These are phyloP conservation scores for Triplophysa rosa DNA, from an alignment of 2,113 vertebrate genomes.

Conservation along the genomic window DNA sequence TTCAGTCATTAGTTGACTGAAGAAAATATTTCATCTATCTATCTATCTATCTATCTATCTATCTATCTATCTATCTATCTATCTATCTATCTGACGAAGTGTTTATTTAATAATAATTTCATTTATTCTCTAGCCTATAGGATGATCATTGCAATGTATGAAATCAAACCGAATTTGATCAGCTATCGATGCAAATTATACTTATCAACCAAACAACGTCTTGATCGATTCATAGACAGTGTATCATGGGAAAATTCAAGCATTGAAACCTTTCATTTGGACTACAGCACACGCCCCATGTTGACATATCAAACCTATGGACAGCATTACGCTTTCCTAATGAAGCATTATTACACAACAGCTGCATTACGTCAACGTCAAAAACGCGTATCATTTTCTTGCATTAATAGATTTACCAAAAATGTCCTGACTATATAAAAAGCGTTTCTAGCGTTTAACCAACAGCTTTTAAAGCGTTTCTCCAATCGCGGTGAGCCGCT, in stretches of 20 bases:
- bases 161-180: neutral
- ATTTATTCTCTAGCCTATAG: neutral
- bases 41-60: too few species aligned
- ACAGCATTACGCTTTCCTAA: neutral
- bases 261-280: neutral
- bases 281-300: neutral
- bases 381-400: neutral
- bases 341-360: conserved; percentile 19
- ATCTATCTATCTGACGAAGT: too few species aligned
- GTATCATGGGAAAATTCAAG: neutral
- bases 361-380: neutral
- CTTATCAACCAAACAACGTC: neutral
- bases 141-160: neutral
- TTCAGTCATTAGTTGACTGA: conserved; percentile 34
- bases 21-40: conserved; percentile 24
- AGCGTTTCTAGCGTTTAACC: too few species aligned
- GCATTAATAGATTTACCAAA: neutral
- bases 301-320: neutral
- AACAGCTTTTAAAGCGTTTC: neutral
- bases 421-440: too few species aligned
- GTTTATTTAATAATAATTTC: too few species aligned
- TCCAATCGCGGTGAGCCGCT: neutral
- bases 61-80: too few species aligned
- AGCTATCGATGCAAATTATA: neutral
- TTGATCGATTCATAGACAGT: neutral